phyloP scores from a whole-genome alignment of 2,113 vertebrate genomes.

The Centropus unirufus region DNA sequence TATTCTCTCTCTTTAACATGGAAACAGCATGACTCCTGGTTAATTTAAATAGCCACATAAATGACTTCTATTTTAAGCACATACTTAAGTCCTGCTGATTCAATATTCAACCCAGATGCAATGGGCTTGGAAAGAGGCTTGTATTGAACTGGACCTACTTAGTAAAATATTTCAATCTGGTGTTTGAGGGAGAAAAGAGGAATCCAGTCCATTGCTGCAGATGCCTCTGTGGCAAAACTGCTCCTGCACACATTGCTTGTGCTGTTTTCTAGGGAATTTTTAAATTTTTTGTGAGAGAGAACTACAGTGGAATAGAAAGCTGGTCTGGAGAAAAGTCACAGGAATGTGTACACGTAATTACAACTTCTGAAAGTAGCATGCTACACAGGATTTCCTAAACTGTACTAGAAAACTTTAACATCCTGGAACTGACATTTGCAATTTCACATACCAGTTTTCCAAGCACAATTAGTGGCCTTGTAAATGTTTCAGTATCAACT shows the following conservation, averaged over 20 bases:
- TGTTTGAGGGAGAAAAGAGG: neutral
- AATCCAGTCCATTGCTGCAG: neutral
- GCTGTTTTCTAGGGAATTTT: neutral
- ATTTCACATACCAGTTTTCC: neutral
- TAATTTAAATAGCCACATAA: slow-evolving; percentile 21
- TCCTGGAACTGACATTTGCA: neutral
- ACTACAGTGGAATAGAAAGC: neutral
- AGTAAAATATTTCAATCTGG: slow-evolving; percentile 1
- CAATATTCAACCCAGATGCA: neutral
- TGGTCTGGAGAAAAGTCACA: slow-evolving; percentile 6
- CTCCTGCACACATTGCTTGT: neutral
- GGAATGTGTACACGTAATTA: neutral
- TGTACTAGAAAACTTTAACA: neutral
- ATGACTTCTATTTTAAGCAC: slow-evolving; percentile 26
- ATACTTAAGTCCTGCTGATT: slow-evolving; percentile 8
- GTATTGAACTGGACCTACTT: neutral
- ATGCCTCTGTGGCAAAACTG: neutral
- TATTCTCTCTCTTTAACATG: neutral
- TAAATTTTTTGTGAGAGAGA: neutral
- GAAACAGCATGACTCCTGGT: neutral
- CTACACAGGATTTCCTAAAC: neutral
- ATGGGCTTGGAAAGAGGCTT: neutral
- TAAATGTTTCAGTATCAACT: slow-evolving; percentile 7
- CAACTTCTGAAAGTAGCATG: neutral
- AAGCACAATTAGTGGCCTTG: neutral